Evolutionary conservation across 2,797 vertebrate species (phyloP).

Genomic region (Catostomus latipinnis): DNA sequence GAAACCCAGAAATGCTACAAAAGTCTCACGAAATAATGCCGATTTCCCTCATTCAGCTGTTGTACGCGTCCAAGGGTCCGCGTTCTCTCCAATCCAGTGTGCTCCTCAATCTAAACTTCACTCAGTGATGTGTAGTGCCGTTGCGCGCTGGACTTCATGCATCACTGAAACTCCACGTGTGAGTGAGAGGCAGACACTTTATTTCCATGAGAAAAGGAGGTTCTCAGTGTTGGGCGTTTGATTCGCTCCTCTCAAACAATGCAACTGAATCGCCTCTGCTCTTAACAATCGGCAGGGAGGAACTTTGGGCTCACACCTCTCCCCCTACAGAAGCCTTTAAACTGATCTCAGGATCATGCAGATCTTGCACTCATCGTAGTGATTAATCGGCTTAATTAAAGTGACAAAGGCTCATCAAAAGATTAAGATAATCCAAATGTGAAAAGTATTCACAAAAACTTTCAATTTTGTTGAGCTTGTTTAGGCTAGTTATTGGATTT

Average conservation of each 20-base stretch:
- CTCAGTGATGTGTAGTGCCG: constrained; percentile 43
- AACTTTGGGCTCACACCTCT: constrained; percentile 57
- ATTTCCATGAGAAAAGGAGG: constrained; percentile 74
- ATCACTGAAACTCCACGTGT: constrained; percentile 66
- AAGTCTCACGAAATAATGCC: background rate
- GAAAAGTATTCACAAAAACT: background rate
- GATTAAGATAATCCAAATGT: background rate
- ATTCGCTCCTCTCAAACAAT: constrained; percentile 75
- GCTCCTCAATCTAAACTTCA: constrained; percentile 30
- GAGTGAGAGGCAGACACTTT: constrained; percentile 57
- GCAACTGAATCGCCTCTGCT: constrained; percentile 71
- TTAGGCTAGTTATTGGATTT: no score
- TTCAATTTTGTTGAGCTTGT: background rate
- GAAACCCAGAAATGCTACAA: background rate
- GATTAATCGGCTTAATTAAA: constrained; percentile 23
- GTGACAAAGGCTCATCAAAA: constrained; percentile 15
- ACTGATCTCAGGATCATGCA: background rate
- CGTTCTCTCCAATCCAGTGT: background rate
- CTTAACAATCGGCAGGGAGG: constrained; percentile 70
- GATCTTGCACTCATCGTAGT: background rate
- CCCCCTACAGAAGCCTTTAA: background rate
- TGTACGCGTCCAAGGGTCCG: background rate
- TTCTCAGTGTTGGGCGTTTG: constrained; percentile 62
- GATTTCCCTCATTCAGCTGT: background rate
- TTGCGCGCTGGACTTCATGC: constrained; percentile 67